phyloP scores from a whole-genome alignment of 2,113 vertebrate species.

The Gulo gulo region DNA sequence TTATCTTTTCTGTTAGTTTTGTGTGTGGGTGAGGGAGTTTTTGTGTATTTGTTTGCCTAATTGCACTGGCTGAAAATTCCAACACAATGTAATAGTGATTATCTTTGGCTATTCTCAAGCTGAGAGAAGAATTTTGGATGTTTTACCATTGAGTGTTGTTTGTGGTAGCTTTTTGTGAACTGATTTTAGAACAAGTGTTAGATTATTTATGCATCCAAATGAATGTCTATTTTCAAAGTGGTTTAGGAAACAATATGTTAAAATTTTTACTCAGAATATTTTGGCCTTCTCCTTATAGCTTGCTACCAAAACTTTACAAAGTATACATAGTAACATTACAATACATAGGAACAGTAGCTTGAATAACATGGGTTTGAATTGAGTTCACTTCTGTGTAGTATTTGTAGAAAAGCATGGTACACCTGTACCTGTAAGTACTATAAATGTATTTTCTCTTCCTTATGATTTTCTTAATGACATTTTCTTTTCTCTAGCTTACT shows the following conservation, averaged over 20 bases:
- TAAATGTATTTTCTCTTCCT: not conserved
- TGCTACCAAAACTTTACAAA: not conserved
- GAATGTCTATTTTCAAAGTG: not conserved
- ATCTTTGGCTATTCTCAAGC: not conserved
- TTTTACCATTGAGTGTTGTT: not conserved
- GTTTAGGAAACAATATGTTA: not conserved
- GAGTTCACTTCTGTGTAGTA: not conserved
- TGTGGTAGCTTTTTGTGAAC: not conserved
- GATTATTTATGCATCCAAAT: not conserved
- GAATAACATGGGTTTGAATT: not conserved
- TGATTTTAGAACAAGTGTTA: not conserved
- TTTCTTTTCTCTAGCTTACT: not conserved
- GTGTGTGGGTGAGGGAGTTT: rapidly evolving
- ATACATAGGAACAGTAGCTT: not conserved
- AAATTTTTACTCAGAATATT: not conserved
- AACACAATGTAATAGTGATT: not conserved
- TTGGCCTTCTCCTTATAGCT: not conserved
- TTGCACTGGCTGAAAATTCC: not conserved
- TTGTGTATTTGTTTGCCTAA: not conserved
- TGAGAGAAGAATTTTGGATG: not conserved
- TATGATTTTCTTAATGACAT: not conserved
- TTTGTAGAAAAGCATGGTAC: not conserved
- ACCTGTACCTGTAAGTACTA: too few relatives aligned
- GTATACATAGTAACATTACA: not conserved
- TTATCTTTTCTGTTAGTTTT: not conserved